Percentiles rank a stretch among this genome's conserved stretches.
Evolutionary conservation across 1,140 invertebrate genomes (phyloP).

Genomic region (Battus philenor): DNA sequence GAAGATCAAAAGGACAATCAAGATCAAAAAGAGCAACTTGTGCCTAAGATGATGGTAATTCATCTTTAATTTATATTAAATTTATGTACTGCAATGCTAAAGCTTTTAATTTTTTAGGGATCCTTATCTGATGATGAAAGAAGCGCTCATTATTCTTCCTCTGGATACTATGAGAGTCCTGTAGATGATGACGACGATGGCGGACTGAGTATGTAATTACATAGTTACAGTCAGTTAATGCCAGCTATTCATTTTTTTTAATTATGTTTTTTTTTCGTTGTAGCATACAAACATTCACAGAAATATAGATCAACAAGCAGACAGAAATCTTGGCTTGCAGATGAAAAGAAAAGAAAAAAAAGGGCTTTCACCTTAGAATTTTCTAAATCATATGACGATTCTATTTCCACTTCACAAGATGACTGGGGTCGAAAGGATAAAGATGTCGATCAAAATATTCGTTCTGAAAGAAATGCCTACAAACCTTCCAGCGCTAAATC

Average conservation of each 20-base stretch:
- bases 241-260: background rate
- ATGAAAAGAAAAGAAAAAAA: conserved; percentile 80
- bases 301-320: conserved; percentile 65
- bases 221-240: conserved; percentile 6
- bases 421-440: conserved; percentile 63
- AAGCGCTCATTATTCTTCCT: conserved; percentile 84
- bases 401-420: conserved; percentile 70
- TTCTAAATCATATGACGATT: conserved; percentile 72
- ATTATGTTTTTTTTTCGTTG: conserved; percentile 26
- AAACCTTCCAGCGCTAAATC: conserved; percentile 49
- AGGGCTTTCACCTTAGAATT: conserved; percentile 84
- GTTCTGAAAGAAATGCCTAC: conserved; percentile 42
- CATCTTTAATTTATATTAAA: background rate
- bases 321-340: conserved; percentile 77
- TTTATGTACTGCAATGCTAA: too few species aligned
- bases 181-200: conserved; percentile 80
- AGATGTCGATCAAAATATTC: conserved; percentile 43
- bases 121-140: conserved; percentile 81
- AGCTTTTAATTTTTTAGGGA: conserved; percentile 43
- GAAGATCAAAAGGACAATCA: conserved; percentile 29
- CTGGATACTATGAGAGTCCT: conserved; percentile 87
- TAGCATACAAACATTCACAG: conserved; percentile 73
- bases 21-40: conserved; percentile 47
- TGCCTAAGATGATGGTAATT: conserved; percentile 57
- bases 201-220: conserved; percentile 65